These are phyloP conservation scores for Cydia fagiglandana DNA, from an alignment of 1,140 invertebrate genomes.

Conservation along the genomic window DNA sequence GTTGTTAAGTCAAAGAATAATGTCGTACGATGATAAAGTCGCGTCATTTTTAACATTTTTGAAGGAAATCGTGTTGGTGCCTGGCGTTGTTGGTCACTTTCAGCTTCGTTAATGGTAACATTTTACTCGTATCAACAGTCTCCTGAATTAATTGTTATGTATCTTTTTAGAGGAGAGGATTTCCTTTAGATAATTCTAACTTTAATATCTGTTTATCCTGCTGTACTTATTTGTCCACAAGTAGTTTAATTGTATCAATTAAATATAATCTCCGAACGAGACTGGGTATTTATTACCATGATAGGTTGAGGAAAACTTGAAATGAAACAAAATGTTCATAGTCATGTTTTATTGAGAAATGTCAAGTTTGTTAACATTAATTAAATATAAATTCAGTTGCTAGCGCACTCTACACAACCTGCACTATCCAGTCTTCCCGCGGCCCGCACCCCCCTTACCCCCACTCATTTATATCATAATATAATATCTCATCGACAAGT, in stretches of 20 bases:
- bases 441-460: constrained; percentile 17
- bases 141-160: not conserved
- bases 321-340: constrained; percentile 37
- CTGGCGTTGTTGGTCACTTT: not conserved
- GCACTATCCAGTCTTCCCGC: constrained; percentile 57
- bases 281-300: too few relatives aligned
- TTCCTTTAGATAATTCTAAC: not conserved
- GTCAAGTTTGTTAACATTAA: constrained; percentile 68
- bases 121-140: not conserved
- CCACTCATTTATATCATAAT: not conserved
- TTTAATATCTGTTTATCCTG: not conserved
- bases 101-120: not conserved
- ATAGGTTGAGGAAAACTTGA: not conserved
- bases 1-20: constrained; percentile 25
- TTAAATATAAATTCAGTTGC: constrained; percentile 72
- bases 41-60: constrained; percentile 7
- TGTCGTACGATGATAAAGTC: constrained; percentile 15
- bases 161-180: not conserved
- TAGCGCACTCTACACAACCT: constrained; percentile 72
- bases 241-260: too few relatives aligned
- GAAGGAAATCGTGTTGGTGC: not conserved
- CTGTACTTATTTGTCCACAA: too few relatives aligned
- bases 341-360: constrained; percentile 68
- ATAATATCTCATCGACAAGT: too few relatives aligned
- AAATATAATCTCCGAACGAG: too few relatives aligned